Conservation (phyloP, 2,888 invertebrate species). For the Sipha maydis region DNA sequence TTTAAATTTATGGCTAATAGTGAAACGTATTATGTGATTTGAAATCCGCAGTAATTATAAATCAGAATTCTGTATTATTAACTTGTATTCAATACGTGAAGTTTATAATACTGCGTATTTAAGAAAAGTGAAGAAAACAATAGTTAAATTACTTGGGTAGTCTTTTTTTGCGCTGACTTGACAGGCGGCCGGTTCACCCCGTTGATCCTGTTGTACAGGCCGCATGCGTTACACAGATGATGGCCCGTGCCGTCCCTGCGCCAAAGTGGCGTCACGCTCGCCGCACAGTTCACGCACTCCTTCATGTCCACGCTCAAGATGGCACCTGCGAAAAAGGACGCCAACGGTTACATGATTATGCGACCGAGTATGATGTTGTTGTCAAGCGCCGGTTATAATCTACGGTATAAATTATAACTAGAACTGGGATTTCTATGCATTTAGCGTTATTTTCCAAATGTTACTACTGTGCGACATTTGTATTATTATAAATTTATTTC, state of each 20-base stretch:
- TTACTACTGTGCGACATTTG: too few species aligned
- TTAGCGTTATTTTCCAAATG: too few species aligned
- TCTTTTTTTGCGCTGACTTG: conserved; percentile 80
- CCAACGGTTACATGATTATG: background rate
- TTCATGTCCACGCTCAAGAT: conserved; percentile 71
- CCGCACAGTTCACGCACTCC: conserved; percentile 69
- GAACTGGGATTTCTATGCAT: too few species aligned
- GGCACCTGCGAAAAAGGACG: conserved; percentile 63
- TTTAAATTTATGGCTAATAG: too few species aligned
- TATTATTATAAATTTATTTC: too few species aligned
- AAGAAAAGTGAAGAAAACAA: background rate
- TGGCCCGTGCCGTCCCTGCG: conserved; percentile 97
- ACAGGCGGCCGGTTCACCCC: conserved; percentile 86
- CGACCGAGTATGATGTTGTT: too few species aligned
- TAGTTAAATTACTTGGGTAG: conserved; percentile 60
- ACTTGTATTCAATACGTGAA: too few species aligned
- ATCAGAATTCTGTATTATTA: too few species aligned
- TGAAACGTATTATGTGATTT: too few species aligned
- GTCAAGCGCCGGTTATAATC: too few species aligned
- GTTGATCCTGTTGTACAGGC: conserved; percentile 73
- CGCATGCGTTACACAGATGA: conserved; percentile 89
- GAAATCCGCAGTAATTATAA: too few species aligned
- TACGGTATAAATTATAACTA: too few species aligned
- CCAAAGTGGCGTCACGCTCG: conserved; percentile 91
- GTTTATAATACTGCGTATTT: background rate